Evolutionary conservation across 2,797 vertebrate genomes (phyloP).

Genomic region (Lophotriccus pileatus): DNA sequence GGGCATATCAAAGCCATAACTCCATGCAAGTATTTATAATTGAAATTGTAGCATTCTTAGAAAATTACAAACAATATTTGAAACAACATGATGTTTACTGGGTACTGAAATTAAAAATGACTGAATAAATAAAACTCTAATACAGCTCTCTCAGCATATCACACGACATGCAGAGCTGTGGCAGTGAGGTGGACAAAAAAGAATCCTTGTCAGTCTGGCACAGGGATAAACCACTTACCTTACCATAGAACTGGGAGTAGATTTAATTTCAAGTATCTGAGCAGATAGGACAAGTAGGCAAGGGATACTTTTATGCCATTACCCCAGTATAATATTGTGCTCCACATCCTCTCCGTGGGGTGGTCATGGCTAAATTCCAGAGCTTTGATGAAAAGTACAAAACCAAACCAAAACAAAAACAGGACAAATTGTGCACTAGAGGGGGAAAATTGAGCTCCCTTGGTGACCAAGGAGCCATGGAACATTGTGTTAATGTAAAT

Average conservation of each 20-base stretch:
- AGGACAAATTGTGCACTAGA: neutral
- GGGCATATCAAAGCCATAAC: neutral
- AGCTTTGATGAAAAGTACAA: neutral
- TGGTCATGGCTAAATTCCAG: neutral
- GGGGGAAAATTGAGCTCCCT: neutral
- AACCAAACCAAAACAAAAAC: neutral
- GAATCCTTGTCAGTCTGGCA: neutral
- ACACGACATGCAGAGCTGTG: neutral
- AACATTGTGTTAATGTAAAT: neutral
- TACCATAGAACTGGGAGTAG: neutral
- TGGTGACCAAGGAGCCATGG: neutral
- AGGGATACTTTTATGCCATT: neutral
- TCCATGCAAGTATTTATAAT: slow-evolving; percentile 1
- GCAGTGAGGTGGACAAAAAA: neutral
- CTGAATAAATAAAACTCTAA: neutral
- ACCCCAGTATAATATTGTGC: neutral
- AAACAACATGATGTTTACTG: neutral
- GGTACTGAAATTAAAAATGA: neutral
- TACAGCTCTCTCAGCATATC: neutral
- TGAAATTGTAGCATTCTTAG: slow-evolving; percentile 1
- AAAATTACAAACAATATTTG: neutral
- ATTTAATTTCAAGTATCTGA: neutral
- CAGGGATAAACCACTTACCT: neutral
- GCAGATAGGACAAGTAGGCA: neutral
- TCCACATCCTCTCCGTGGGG: neutral